Percentiles rank a stretch among this genome's conserved stretches.
phyloP scores from a whole-genome alignment of 2,797 vertebrate species.

The Malurus leucopterus region DNA sequence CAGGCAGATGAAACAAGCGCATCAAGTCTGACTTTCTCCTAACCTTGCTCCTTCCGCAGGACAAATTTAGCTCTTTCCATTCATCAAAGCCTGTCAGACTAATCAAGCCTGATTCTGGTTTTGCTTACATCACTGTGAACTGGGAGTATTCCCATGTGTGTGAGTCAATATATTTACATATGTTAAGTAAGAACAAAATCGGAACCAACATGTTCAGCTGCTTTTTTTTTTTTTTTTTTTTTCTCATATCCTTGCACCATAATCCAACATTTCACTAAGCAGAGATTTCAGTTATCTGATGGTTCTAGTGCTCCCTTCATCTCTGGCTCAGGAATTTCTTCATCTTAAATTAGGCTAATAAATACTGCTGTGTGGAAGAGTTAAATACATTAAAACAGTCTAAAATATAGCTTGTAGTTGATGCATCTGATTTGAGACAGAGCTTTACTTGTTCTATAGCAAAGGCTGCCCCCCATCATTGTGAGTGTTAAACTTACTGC shows the following conservation, averaged over 20 bases:
- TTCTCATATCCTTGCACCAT: neutral
- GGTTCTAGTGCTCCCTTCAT: neutral
- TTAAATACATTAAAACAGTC: slow-evolving; percentile 44
- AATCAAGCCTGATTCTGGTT: slow-evolving; percentile 47
- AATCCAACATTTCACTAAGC: neutral
- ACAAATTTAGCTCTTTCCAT: slow-evolving; percentile 37
- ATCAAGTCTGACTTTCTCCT: slow-evolving; percentile 29
- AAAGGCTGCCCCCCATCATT: neutral
- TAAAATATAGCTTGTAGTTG: slow-evolving; percentile 21
- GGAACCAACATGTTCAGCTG: neutral
- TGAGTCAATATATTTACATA: slow-evolving; percentile 28
- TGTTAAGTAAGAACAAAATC: neutral
- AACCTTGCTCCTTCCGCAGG: slow-evolving; percentile 29
- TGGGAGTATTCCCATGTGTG: neutral
- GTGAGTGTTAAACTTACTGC: neutral
- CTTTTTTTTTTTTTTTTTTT: neutral
- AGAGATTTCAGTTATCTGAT: slow-evolving; percentile 18
- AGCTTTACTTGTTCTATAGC: neutral
- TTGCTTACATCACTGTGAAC: slow-evolving; percentile 25
- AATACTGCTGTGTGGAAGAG: slow-evolving; percentile 18
- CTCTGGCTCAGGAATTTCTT: slow-evolving; percentile 16
- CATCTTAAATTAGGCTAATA: slow-evolving; percentile 31
- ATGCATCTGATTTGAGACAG: slow-evolving; percentile 17
- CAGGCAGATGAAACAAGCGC: neutral
- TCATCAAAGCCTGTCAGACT: slow-evolving; percentile 53